phyloP scores from a whole-genome alignment of 2,888 invertebrate species.

The Girardia tigrina region DNA sequence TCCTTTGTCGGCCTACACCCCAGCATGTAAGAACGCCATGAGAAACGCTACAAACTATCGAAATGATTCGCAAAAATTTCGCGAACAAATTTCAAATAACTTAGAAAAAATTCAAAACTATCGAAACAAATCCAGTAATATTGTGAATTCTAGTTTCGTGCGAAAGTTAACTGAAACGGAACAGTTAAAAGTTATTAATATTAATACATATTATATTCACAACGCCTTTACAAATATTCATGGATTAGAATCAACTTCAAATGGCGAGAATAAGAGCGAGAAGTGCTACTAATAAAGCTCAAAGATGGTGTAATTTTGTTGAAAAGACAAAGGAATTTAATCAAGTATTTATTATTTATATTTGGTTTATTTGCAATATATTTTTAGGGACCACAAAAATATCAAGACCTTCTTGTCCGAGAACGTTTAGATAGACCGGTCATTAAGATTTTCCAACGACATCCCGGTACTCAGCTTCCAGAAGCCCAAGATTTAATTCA shows the following conservation, averaged over 20 bases:
- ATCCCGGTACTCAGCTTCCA: conserved; percentile 49
- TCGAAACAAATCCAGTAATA: neutral
- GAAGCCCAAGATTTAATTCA: conserved; percentile 47
- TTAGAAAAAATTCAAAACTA: neutral
- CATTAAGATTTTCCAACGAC: conserved; percentile 46
- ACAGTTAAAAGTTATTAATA: neutral
- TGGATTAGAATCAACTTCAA: neutral
- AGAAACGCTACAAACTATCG: neutral
- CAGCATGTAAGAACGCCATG: neutral
- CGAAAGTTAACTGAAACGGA: neutral
- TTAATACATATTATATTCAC: neutral
- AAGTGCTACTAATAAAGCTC: neutral
- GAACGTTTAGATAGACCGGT: conserved; percentile 48
- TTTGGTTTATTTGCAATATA: no score
- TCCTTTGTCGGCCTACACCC: neutral
- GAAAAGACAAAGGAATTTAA: neutral
- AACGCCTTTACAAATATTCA: neutral
- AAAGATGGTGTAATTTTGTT: neutral
- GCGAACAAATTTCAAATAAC: neutral
- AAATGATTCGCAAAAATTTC: neutral
- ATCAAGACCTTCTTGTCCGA: conserved; percentile 36
- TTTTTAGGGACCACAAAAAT: neutral
- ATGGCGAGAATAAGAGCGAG: neutral
- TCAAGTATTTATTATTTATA: neutral
- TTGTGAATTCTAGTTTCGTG: conserved; percentile 9